Percentiles rank a stretch among this genome's conserved stretches.
These are phyloP conservation scores for Podarcis muralis DNA, from an alignment of 2,113 vertebrate genomes.

Conservation along the genomic window DNA sequence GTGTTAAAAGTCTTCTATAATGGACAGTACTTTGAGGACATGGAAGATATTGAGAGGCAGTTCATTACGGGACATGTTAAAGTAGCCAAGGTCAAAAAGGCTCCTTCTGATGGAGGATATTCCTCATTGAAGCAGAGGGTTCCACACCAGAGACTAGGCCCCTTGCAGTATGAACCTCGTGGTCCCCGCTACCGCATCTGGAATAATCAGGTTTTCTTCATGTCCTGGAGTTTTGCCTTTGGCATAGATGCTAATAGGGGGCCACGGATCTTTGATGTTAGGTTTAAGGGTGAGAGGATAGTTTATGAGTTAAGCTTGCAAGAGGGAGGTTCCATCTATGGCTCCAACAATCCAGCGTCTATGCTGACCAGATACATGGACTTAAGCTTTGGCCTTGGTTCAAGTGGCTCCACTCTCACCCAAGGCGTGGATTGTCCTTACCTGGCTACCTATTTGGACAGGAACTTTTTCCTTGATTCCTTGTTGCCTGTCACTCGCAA, in stretches of 20 bases:
- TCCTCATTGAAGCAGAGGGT: constrained; percentile 4
- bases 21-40: constrained; percentile 23
- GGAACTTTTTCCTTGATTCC: constrained; percentile 77
- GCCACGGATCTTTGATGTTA: constrained; percentile 4
- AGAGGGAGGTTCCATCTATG: neutral
- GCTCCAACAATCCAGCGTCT: neutral
- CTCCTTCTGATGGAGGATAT: neutral
- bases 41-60: constrained; percentile 13
- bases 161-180: constrained; percentile 1
- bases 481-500: constrained; percentile 72
- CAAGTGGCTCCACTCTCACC: constrained; percentile 75
- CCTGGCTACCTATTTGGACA: constrained; percentile 76
- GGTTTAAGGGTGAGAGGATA: constrained; percentile 13
- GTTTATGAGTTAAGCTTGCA: constrained; percentile 19
- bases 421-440: constrained; percentile 83
- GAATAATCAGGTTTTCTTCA: neutral
- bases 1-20: constrained; percentile 1
- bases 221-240: constrained; percentile 11
- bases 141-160: neutral
- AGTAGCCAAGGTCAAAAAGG: neutral
- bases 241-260: neutral
- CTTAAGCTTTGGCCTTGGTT: constrained; percentile 51
- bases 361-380: constrained; percentile 14
- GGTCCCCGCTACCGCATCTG: neutral
- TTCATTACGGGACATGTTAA: constrained; percentile 3